A percentile compares a stretch with the other conserved stretches of the same genome.
Evolutionary conservation across 2,113 vertebrate genomes (phyloP).

Genomic region (Scatophagus argus): DNA sequence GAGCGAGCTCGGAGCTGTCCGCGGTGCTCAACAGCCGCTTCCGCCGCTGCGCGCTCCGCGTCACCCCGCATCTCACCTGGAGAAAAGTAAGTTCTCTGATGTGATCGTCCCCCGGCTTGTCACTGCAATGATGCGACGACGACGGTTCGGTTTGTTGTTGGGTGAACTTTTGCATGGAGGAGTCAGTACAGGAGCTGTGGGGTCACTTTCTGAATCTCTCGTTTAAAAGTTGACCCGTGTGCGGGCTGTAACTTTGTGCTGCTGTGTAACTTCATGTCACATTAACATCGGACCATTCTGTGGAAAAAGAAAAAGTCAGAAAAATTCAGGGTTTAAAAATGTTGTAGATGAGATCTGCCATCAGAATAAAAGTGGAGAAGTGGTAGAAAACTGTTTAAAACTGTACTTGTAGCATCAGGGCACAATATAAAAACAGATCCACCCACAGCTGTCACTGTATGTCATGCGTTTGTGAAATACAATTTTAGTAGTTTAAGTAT

Average conservation of each 20-base stretch:
- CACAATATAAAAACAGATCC: neutral
- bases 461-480: neutral
- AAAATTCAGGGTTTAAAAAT: too few species aligned
- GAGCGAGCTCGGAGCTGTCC: constrained; percentile 49
- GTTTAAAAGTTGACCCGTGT: neutral
- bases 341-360: too few species aligned
- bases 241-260: neutral
- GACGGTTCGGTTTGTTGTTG: neutral
- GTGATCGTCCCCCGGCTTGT: neutral
- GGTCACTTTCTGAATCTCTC: neutral
- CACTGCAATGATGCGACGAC: neutral
- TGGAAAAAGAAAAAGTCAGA: too few species aligned
- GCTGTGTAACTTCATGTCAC: too few species aligned
- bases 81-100: constrained; percentile 42
- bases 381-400: too few species aligned
- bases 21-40: constrained; percentile 57
- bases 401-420: neutral
- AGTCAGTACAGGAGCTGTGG: neutral
- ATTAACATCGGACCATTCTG: too few species aligned
- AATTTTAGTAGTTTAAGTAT: neutral
- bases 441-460: neutral
- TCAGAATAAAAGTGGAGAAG: too few species aligned
- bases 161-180: constrained; percentile 5
- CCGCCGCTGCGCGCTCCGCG: constrained; percentile 14
- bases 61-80: neutral